Conservation (phyloP, 2,113 vertebrate species). For the Aphyosemion australe region DNA sequence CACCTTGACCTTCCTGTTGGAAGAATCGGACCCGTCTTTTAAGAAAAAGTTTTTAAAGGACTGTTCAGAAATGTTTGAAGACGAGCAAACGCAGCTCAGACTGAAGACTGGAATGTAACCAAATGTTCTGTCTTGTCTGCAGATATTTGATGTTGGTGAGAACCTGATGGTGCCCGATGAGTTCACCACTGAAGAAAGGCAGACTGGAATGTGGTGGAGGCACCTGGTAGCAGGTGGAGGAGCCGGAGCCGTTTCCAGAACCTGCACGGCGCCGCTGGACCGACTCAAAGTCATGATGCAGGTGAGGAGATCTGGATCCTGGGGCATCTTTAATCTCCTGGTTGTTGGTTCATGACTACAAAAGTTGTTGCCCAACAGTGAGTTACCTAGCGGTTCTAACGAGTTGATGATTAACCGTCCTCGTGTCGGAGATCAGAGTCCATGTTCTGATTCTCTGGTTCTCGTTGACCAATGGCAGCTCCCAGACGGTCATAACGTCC, state of each 20-base stretch:
- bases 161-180: conserved; percentile 95
- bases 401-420: conserved; percentile 50
- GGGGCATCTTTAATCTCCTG: not conserved
- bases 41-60: not conserved
- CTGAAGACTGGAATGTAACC: no score
- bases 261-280: conserved; percentile 94
- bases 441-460: not conserved
- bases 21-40: not conserved
- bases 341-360: not conserved
- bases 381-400: conserved; percentile 19
- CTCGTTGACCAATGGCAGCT: conserved; percentile 32
- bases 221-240: conserved; percentile 95
- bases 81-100: no score
- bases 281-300: conserved; percentile 98
- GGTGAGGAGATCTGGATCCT: conserved; percentile 68
- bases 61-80: no score
- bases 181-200: conserved; percentile 92
- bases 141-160: conserved; percentile 98
- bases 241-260: conserved; percentile 92
- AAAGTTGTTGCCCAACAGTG: not conserved
- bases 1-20: not conserved
- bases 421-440: not conserved
- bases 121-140: not conserved
- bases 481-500: not conserved
- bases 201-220: conserved; percentile 97